These are phyloP conservation scores for Enteromius viviparus DNA, from an alignment of 2,797 vertebrate genomes.

Conservation along the genomic window DNA sequence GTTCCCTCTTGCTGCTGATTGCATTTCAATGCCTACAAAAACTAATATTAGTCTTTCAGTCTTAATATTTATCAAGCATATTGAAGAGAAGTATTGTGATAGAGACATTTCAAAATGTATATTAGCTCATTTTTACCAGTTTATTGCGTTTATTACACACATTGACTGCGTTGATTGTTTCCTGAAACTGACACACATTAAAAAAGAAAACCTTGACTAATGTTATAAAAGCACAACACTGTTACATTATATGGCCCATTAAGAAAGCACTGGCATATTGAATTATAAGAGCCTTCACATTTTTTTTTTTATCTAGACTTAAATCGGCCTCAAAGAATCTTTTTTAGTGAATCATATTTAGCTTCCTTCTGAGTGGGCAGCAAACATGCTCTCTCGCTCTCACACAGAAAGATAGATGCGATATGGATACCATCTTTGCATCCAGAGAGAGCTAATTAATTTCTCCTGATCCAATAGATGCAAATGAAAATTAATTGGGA, in stretches of 20 bases:
- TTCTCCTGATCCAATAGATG: slow-evolving; percentile 48
- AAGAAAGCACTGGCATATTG: background rate
- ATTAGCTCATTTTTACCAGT: background rate
- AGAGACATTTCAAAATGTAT: background rate
- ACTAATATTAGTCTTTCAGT: background rate
- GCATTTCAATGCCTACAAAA: background rate
- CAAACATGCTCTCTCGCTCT: slow-evolving; percentile 8
- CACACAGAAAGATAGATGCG: slow-evolving; percentile 36
- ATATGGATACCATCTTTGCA: slow-evolving; percentile 34
- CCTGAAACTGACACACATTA: background rate
- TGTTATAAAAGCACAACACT: background rate
- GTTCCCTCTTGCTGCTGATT: background rate
- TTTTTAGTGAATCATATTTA: slow-evolving; percentile 18
- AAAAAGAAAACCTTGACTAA: background rate
- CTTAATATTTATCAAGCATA: background rate
- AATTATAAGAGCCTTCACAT: background rate
- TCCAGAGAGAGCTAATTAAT: slow-evolving; percentile 45
- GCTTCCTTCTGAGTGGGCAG: slow-evolving; percentile 6
- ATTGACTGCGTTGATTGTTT: background rate
- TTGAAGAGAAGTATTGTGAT: background rate
- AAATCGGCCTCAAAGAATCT: background rate
- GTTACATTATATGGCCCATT: background rate
- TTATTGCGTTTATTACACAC: background rate
- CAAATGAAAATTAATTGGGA: slow-evolving; percentile 54
- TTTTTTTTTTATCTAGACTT: background rate